These are phyloP conservation scores for Luidia sarsii DNA, from an alignment of 53 echinoderm and acorn worm genomes.

Conservation along the genomic window DNA sequence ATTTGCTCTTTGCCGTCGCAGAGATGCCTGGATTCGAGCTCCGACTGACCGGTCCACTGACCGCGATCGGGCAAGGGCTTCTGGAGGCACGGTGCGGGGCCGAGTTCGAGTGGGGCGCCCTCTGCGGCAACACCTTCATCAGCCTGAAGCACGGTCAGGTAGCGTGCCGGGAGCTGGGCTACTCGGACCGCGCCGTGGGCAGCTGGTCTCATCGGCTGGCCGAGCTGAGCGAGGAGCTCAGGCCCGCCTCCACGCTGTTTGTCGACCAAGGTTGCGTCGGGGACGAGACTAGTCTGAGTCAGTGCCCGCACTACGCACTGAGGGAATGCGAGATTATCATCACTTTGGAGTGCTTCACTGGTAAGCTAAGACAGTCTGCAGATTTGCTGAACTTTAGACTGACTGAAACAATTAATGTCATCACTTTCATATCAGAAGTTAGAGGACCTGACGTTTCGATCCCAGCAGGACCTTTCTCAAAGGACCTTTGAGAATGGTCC, in stretches of 20 bases:
- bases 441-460: no score
- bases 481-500: not conserved
- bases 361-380: no score
- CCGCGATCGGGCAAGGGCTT: no score
- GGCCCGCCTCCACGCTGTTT: slow-evolving; percentile 32
- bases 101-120: slow-evolving; percentile 17
- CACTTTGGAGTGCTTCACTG: slow-evolving; percentile 29
- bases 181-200: slow-evolving; percentile 10
- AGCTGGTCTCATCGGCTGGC: no score
- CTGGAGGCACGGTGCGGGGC: slow-evolving; percentile 28
- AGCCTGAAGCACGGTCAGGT: not conserved
- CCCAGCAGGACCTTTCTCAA: no score
- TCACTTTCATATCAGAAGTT: no score
- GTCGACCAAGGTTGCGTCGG: slow-evolving; percentile 35
- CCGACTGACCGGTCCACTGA: not conserved
- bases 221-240: not conserved
- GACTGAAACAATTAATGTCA: no score
- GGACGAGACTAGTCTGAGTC: slow-evolving; percentile 15
- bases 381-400: no score
- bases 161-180: slow-evolving; percentile 22
- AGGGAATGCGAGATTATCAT: not conserved
- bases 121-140: slow-evolving; percentile 17
- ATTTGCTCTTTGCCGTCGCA: not conserved
- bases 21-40: slow-evolving; percentile 37
- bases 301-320: slow-evolving; percentile 26